Conservation (phyloP, 2,113 vertebrate species). For the Fregetta grallaria region DNA sequence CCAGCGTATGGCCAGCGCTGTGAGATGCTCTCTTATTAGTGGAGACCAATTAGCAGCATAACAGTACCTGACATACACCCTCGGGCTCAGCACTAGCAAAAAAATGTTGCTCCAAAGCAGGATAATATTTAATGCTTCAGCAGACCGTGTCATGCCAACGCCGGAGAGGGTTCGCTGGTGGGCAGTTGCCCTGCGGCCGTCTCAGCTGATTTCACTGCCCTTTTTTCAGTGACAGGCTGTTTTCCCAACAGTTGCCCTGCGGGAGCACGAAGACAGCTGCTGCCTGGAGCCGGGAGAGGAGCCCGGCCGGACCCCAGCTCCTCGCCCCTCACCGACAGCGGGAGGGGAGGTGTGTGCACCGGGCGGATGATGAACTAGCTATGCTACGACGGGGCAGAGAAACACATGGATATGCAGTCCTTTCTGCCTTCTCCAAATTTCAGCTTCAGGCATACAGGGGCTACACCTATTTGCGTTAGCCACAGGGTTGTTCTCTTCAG, state of each 20-base stretch:
- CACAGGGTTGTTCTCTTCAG: not conserved
- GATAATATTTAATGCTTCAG: not conserved
- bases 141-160: accelerated
- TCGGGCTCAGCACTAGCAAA: not conserved
- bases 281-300: not conserved
- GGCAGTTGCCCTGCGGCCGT: not conserved
- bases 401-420: not conserved
- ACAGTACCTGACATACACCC: not conserved
- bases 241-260: not conserved
- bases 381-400: accelerated
- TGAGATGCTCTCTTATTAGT: not conserved
- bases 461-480: not conserved
- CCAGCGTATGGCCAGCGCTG: not conserved
- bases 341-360: not conserved
- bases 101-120: not conserved
- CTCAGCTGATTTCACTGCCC: not conserved
- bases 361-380: not conserved
- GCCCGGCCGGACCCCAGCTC: not conserved
- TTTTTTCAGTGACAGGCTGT: not conserved
- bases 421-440: not conserved
- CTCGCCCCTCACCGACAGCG: accelerated
- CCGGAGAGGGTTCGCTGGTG: not conserved
- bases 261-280: not conserved
- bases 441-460: not conserved
- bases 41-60: not conserved